Percentiles rank a stretch among this genome's conserved stretches.
Conservation (phyloP, 2,797 vertebrate genomes). For the Pteronotus mesoamericanus region DNA sequence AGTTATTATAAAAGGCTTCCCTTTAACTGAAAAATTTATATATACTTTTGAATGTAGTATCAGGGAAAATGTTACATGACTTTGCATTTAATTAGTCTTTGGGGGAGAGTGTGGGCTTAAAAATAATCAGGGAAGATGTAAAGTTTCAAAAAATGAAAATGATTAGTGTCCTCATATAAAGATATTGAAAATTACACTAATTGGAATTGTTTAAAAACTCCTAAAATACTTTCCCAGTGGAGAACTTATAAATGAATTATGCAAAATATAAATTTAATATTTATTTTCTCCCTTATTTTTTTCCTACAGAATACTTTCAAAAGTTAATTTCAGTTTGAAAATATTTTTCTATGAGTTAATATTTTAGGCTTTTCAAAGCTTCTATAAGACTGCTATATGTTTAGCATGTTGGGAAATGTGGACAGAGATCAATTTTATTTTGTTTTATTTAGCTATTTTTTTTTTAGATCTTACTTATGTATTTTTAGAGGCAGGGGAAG, state of each 20-base stretch:
- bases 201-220: background rate
- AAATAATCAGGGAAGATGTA: conserved; percentile 50
- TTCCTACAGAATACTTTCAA: background rate
- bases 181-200: conserved; percentile 27
- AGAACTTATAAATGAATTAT: background rate
- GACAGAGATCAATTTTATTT: background rate
- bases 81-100: conserved; percentile 57
- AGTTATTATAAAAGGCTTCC: background rate
- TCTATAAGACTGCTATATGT: background rate
- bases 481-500: no score
- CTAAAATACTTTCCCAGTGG: background rate
- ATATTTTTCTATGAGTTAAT: background rate
- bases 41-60: background rate
- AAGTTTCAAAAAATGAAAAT: conserved; percentile 56
- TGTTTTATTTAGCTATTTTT: background rate
- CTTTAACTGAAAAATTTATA: background rate
- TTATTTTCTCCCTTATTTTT: background rate
- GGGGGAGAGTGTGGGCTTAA: background rate
- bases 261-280: background rate
- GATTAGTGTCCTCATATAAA: conserved; percentile 17
- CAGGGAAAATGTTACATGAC: conserved; percentile 21
- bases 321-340: background rate
- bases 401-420: background rate
- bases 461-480: no score
- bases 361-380: background rate